Evolutionary conservation across 2,797 vertebrate genomes (phyloP), one percentile per base, ranked within the genome.

Genomic region (Rallus crepitans): DNA sequence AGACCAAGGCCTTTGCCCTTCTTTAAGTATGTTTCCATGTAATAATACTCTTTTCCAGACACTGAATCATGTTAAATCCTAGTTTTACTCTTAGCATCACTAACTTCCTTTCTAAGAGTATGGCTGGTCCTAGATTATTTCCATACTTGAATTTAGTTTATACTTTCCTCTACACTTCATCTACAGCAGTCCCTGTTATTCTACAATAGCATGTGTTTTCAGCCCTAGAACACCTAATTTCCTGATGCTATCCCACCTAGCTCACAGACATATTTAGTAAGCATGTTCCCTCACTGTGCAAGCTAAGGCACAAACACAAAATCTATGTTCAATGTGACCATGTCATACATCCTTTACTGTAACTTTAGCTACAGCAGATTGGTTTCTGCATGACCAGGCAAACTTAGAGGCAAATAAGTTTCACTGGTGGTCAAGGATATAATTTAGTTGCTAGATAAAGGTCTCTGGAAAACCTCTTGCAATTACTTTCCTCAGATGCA

Each of bases 241-340:
- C 24, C 33, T 37, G 53, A 68, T 7, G 7, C n/a, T 82, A 66
- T 15, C 24, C 25, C 7, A 48, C 45, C 24, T 35, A 87, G 47
- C 28, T 65, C 47, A 70, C 6, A 3, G 59, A 28, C 10, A 15
- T n/a, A 27, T 63, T 86, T 31, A 82, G 17, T 31, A 42, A 70
- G 27, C 35, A 17, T 6, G 7, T 33, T 87, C 3, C 16, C 45
- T 35, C 0, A 0, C 20, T 28, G n/a, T 6, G 10, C 33, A 80
- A 59, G 25, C 47, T 35, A 35, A 69, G 59, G n/a, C 30, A 70
- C 25, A 69, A 89, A 52, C 39, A 59, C 16, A 9, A 9, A 33
- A 39, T 25, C 24, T 17, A 8, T 12, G 39, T 39, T 83, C 56
- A 30, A 0, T 11, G 10, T 28, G 35, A 72, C 27, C 8, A 42